Evolutionary conservation across 2,113 vertebrate species (phyloP), one percentile per base, ranked within the genome.

Genomic region (Thunnus thynnus): DNA sequence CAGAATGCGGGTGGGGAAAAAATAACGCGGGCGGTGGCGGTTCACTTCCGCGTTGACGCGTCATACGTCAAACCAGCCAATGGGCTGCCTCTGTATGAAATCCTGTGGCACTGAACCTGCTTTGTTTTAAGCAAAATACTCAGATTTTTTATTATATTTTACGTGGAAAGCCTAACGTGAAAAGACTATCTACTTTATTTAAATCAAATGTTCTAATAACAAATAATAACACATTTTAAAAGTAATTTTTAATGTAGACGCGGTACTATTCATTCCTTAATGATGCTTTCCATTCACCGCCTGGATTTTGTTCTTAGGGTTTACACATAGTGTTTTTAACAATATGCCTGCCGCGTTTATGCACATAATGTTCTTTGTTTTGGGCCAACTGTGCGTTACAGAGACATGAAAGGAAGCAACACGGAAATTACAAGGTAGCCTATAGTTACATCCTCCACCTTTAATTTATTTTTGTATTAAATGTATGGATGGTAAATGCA

Each of bases 1-100:
- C 8, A 41, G 7, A 41, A 41, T 41, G 36, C 36, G 36, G 36
- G 36, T 41, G 36, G 36, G 9, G 8, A 9, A 41, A 41, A 41
- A 41, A 41, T 41, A 41, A 9, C 7, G 36, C 36, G 18, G 5
- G 3, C 27, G 13, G 54, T 2, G 6, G n/a, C 5, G 20, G 8
- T 41, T 44, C 27, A 87, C 90, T 94, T 94, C 93, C 91, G 90
- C n/a, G 46, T 91, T 73, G 0, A 0, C 0, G 36, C 80, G 90
- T 93, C 84, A 89, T 11, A 1, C 0, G 5, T 10, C 2, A 0
- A 56, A 30, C 2, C 64, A 73, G 70, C 93, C 93, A 93, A 93
- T 93, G 51, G 32, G 72, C 51, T 73, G 73, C 76, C 30, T 74
- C 44, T 41, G 52, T 71, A 55, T 68, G 18, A 22, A 84, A 46